These are phyloP conservation scores for Rhyacichthys aspro DNA, from an alignment of 2,797 vertebrate species.

Conservation along the genomic window DNA sequence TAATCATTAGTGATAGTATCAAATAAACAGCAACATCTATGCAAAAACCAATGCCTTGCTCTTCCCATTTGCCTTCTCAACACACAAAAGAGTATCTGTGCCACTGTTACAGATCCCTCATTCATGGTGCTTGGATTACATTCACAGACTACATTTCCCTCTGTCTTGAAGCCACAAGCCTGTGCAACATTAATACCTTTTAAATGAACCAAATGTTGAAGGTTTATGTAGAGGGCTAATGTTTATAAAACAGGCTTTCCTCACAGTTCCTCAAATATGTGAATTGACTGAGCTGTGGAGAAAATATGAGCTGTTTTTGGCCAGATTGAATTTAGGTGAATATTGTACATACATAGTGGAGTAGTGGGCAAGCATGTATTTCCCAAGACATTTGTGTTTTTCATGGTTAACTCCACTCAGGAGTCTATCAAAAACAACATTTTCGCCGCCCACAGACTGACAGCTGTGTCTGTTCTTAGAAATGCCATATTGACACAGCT, in stretches of 20 bases:
- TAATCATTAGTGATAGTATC: not conserved
- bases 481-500: constrained; percentile 15
- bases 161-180: constrained; percentile 36
- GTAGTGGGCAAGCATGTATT: not conserved
- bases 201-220: constrained; percentile 29
- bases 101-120: constrained; percentile 56
- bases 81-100: constrained; percentile 60
- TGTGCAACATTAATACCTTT: constrained; percentile 30
- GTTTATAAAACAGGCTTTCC: constrained; percentile 11
- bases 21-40: constrained; percentile 8
- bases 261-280: not conserved
- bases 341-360: too few species aligned
- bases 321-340: not conserved
- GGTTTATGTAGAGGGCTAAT: constrained; percentile 12
- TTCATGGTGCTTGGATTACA: constrained; percentile 53
- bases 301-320: not conserved
- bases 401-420: constrained; percentile 7
- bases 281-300: not conserved
- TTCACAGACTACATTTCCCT: constrained; percentile 28
- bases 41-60: constrained; percentile 5
- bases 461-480: constrained; percentile 12
- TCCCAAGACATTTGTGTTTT: constrained; percentile 8
- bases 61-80: constrained; percentile 34
- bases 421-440: constrained; percentile 9
- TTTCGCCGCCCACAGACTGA: constrained; percentile 6